Evolutionary conservation across 30 jellyfish, hydroid and myxozoan genomes (phyloP), one percentile per base, ranked within the genome.

Genomic region (Pelagia noctiluca): DNA sequence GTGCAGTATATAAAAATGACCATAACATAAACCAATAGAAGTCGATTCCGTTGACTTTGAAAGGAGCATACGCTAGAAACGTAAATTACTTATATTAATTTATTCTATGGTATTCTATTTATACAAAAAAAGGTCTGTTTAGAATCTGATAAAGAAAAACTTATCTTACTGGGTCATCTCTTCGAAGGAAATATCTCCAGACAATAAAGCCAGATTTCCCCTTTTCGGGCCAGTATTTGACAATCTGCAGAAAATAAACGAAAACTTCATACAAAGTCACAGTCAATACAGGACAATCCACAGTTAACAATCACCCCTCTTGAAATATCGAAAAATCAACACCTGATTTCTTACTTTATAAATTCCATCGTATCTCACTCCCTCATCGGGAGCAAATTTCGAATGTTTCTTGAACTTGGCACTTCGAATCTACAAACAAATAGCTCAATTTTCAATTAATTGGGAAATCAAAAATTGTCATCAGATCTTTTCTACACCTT

Each of bases 181-280:
- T 75, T 32, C 96, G 96, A 22, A 93, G 50, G 26, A 88, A 47
- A 61, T 93, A 93, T 65, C 98, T 69, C 98, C 98, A 93, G 21
- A 93, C 98, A 53, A 88, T 72, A 73, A 93, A 93, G 0, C 98
- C 98, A 36, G 98, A 93, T 63, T 87, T 90, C 23, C 98, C 98
- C 50, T 93, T 93, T 53, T 93, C 97, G 0, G 98, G 98, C 98
- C 98, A 93, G 61, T 93, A 93, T 60, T 93, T 93, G 0, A 68
- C 86, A 50, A 93, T 97, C 98, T 93, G 50, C 25, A 64, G 68
- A 3, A 50, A 29, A 19, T 26, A 68, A 47, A 34, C 21, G 46
- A 23, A 78, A 35, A 16, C 7, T 50, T 47, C 61, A 47, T 19
- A 47, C 24, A 12, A 7, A 7, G 30, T 57, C 5, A 13, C 12